phyloP scores from a whole-genome alignment of 2,113 vertebrate genomes.

The Cochlearius cochlearius region DNA sequence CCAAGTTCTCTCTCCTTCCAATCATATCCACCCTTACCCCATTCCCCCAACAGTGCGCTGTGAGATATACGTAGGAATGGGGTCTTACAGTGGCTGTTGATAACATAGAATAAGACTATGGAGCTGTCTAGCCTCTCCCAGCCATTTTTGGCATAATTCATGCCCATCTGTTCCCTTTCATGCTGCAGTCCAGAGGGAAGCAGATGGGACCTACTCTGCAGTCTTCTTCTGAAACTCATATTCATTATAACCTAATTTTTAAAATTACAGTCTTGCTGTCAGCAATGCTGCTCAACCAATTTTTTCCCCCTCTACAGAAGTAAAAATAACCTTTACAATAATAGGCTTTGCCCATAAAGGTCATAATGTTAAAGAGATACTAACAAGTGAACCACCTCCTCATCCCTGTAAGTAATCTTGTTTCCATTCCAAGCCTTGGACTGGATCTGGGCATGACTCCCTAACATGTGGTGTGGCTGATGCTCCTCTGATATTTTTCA shows the following conservation, averaged over 20 bases:
- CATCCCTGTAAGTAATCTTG: background rate
- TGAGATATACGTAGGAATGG: background rate
- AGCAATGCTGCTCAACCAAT: background rate
- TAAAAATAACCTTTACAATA: constrained; percentile 12
- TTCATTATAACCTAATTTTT: constrained; percentile 63
- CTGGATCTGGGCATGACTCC: background rate
- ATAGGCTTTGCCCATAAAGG: background rate
- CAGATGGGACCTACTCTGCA: constrained; percentile 55
- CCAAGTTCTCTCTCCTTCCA: background rate
- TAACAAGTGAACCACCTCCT: background rate
- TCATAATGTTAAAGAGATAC: constrained; percentile 17
- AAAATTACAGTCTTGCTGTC: constrained; percentile 40
- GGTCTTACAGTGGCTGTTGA: background rate
- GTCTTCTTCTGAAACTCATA: constrained; percentile 47
- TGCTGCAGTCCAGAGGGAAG: constrained; percentile 41
- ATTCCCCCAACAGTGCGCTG: background rate
- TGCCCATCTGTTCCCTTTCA: constrained; percentile 59
- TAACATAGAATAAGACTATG: background rate
- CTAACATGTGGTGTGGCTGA: background rate
- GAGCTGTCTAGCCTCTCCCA: background rate
- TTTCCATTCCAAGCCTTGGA: background rate
- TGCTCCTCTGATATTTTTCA: background rate
- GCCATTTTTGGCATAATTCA: constrained; percentile 19
- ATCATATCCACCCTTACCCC: background rate
- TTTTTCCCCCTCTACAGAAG: background rate